Evolutionary conservation across 1,140 invertebrate species (phyloP).

Genomic region (Dryas iulia): DNA sequence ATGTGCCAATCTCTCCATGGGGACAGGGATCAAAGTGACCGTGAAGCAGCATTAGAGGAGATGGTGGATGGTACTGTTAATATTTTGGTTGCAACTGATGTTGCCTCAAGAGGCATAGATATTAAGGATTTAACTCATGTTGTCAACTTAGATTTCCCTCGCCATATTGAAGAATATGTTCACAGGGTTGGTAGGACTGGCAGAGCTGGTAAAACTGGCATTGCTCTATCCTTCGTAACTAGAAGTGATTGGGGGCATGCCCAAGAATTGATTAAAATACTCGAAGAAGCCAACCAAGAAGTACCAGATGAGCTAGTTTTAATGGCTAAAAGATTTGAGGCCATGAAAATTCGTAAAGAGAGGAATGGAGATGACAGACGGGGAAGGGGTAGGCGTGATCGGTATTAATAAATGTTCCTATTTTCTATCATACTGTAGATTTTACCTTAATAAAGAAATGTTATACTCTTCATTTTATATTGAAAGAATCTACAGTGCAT

Average conservation of each 20-base stretch:
- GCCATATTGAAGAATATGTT: conserved; percentile 95
- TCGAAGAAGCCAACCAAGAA: conserved; percentile 88
- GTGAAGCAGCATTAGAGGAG: conserved; percentile 92
- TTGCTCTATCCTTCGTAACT: conserved; percentile 90
- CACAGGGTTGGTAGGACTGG: conserved; percentile 94
- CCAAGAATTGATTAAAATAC: conserved; percentile 89
- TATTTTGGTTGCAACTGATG: conserved; percentile 96
- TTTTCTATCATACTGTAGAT: neutral
- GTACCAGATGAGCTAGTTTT: conserved; percentile 86
- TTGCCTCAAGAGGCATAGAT: conserved; percentile 95
- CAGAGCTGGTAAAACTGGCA: conserved; percentile 90
- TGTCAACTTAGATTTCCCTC: conserved; percentile 93
- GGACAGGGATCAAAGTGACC: conserved; percentile 91
- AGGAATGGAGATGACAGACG: conserved; percentile 62
- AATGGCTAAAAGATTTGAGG: conserved; percentile 86
- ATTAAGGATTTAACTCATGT: conserved; percentile 94
- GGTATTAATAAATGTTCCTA: conserved; percentile 25
- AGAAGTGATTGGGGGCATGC: conserved; percentile 90
- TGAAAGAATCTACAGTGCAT: neutral
- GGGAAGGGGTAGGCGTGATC: conserved; percentile 47
- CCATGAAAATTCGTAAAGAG: conserved; percentile 82
- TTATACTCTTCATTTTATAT: neutral
- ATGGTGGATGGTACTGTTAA: conserved; percentile 87
- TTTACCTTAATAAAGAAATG: neutral
- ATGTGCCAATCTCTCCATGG: conserved; percentile 91